Conservation (phyloP, 2,888 invertebrate species). For the Epistrophe eligans region DNA sequence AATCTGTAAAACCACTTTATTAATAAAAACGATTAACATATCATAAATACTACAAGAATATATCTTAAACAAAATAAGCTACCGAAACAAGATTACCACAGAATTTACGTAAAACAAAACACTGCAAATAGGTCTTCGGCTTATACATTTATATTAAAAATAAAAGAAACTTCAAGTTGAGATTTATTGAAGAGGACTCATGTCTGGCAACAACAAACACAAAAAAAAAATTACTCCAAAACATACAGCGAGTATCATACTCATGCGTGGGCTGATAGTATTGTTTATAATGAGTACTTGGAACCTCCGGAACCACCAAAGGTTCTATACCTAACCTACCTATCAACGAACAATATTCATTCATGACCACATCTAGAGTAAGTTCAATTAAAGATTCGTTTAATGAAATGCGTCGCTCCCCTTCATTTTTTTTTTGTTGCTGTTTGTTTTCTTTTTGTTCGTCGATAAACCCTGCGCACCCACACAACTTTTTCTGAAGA, state of each 20-base stretch:
- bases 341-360: constrained; percentile 53
- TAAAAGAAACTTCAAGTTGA: constrained; percentile 23
- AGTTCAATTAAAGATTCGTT: constrained; percentile 75
- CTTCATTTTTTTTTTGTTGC: constrained; percentile 13
- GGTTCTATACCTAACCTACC: constrained; percentile 21
- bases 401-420: constrained; percentile 76
- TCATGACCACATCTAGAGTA: constrained; percentile 73
- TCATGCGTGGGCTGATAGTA: constrained; percentile 61
- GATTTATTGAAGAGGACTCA: constrained; percentile 54
- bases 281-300: constrained; percentile 69
- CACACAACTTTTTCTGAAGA: constrained; percentile 59
- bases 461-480: constrained; percentile 51
- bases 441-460: background rate
- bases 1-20: background rate
- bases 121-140: constrained; percentile 46
- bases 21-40: background rate
- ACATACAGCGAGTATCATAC: constrained; percentile 4
- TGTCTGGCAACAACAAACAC: constrained; percentile 31
- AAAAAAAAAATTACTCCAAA: background rate
- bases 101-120: background rate
- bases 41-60: background rate
- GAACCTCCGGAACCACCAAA: constrained; percentile 62
- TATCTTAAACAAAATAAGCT: background rate
- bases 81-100: background rate
- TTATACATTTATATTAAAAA: background rate